Conservation (phyloP, 2,113 vertebrate species). For the Callipepla squamata region DNA sequence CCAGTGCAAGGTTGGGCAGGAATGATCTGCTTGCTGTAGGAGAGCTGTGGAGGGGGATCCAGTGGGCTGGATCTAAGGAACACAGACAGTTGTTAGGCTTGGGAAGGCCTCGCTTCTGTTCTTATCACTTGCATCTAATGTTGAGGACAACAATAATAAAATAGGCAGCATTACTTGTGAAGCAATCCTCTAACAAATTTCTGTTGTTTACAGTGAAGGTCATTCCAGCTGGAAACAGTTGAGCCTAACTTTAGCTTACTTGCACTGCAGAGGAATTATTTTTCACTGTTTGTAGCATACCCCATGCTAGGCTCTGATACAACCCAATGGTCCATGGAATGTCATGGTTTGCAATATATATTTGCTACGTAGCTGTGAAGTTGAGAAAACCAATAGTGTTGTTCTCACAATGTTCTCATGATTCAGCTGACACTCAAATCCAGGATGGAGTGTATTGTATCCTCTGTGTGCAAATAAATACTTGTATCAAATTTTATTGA, state of each 20-base stretch:
- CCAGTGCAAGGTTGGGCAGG: not conserved
- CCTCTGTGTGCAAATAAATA: not conserved
- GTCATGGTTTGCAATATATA: not conserved
- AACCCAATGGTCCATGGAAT: not conserved
- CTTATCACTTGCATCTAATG: too few relatives aligned
- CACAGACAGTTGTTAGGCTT: not conserved
- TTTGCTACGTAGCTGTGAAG: not conserved
- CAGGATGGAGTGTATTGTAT: not conserved
- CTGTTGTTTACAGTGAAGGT: not conserved
- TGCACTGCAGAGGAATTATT: not conserved
- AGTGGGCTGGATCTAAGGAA: not conserved
- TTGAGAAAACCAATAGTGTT: too few relatives aligned
- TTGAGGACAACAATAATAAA: too few relatives aligned
- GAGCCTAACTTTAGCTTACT: not conserved
- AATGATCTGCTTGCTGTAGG: not conserved
- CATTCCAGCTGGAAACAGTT: not conserved
- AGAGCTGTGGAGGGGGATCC: not conserved
- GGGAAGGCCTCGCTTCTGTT: not conserved
- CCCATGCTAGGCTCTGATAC: not conserved
- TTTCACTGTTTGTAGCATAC: not conserved
- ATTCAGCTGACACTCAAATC: not conserved
- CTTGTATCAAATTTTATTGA: not conserved
- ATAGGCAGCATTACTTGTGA: too few relatives aligned
- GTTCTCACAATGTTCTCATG: too few relatives aligned
- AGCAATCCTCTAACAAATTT: not conserved